Evolutionary conservation across 2,797 vertebrate species (phyloP), one percentile per base, ranked within the genome.

Genomic region (Cynopterus sphinx): DNA sequence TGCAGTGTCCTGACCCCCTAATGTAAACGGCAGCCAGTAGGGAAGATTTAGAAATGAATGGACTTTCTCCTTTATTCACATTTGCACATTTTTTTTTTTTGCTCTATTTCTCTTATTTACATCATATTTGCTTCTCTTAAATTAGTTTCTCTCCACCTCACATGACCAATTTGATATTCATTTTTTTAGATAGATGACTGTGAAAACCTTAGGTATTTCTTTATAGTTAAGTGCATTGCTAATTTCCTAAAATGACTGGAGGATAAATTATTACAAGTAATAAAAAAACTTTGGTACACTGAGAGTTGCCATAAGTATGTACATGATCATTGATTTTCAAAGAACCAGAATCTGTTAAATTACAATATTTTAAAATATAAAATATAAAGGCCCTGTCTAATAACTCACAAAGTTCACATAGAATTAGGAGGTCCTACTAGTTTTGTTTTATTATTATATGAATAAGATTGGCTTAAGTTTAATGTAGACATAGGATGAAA

Each of bases 271-370:
- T 89, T 89, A 11, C 61, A 83, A 83, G 57, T 57, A 78, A 73
- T 49, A 21, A 68, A 94, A 94, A 85, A 89, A 82, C 46, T 51
- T 24, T 81, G 65, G 51, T 28, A 79, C 53, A n/a, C n/a, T 26
- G 51, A 74, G 57, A 67, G 39, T 78, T 94, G 39, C 53, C 70
- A 3, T 55, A 61, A 63, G 57, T 63, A 15, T 43, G 22, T 63
- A 36, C 39, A 59, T 43, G 39, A 28, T 84, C 85, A 7, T 71
- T 49, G 74, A 13, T 71, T 95, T 94, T 93, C 55, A 16, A 77
- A 73, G n/a, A 86, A 71, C 81, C 82, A 73, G 65, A 85, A 73
- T 74, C 63, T 39, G 46, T 94, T 68, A 63, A 87, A 79, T 89
- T 68, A n/a, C 2, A 55, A 10, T 49, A 9, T 59, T 90, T 95